phyloP scores from a whole-genome alignment of 2,888 invertebrate genomes.

The Cephus pulcher region DNA sequence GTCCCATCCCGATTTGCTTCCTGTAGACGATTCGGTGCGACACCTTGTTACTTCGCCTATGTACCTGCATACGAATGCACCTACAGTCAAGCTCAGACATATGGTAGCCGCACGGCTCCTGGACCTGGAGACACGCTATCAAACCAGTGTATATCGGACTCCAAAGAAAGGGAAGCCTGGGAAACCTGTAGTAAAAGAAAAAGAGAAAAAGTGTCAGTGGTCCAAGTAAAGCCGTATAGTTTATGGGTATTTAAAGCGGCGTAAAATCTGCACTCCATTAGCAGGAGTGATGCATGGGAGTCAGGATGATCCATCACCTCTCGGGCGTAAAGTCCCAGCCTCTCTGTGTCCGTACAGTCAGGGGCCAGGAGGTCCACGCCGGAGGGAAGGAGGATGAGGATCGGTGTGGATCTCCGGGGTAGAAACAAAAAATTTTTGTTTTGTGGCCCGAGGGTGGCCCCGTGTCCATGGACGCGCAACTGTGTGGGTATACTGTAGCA shows the following conservation, averaged over 20 bases:
- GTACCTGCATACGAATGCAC: background rate
- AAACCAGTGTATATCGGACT: background rate
- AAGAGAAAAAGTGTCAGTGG: background rate
- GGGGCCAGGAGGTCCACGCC: background rate
- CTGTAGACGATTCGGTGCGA: background rate
- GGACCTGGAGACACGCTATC: background rate
- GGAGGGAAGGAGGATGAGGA: background rate
- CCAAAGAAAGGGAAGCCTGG: background rate
- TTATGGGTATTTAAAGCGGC: slow-evolving; percentile 57
- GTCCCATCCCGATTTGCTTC: background rate
- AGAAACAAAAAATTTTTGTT: slow-evolving; percentile 52
- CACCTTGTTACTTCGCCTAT: background rate
- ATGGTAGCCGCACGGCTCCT: background rate
- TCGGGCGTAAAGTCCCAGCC: slow-evolving; percentile 26
- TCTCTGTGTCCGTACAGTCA: slow-evolving; percentile 1
- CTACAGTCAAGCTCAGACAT: background rate
- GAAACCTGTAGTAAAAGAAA: background rate
- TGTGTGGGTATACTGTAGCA: slow-evolving; percentile 35
- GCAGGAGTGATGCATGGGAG: slow-evolving; percentile 35
- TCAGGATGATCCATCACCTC: slow-evolving; percentile 58
- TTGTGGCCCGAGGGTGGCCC: slow-evolving; percentile 58
- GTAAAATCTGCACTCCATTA: slow-evolving; percentile 62
- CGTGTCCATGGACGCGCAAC: slow-evolving; percentile 43
- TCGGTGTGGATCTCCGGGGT: slow-evolving; percentile 14
- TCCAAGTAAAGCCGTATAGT: slow-evolving; percentile 14